Conservation (phyloP, 1,140 invertebrate genomes). For the Pachypeltis micranthus region DNA sequence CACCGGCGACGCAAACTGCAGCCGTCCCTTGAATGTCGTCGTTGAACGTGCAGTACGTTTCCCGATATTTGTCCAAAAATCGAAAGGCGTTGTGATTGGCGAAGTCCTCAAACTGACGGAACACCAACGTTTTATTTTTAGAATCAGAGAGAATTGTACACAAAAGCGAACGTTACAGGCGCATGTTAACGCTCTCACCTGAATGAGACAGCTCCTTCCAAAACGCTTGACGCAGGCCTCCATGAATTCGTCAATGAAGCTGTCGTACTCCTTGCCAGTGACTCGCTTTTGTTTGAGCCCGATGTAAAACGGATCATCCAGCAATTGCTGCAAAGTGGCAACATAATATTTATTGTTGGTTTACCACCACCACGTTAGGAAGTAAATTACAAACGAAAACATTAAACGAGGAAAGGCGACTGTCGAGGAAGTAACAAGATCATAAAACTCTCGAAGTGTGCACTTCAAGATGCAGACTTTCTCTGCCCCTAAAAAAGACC, state of each 20-base stretch:
- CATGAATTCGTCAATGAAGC: constrained; percentile 97
- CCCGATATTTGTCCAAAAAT: constrained; percentile 70
- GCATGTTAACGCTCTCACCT: constrained; percentile 27
- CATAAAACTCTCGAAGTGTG: no score
- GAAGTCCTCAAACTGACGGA: constrained; percentile 82
- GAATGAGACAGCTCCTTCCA: constrained; percentile 67
- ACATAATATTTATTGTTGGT: neutral
- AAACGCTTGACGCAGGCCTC: constrained; percentile 70
- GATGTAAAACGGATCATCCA: constrained; percentile 86
- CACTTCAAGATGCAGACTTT: no score
- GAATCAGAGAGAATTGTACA: no score
- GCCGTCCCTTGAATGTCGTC: constrained; percentile 92
- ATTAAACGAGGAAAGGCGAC: neutral
- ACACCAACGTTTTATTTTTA: neutral
- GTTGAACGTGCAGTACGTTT: constrained; percentile 85
- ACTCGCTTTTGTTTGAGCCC: constrained; percentile 74
- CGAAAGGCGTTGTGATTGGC: constrained; percentile 82
- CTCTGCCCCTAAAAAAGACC: no score
- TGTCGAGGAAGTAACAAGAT: no score
- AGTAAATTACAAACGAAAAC: neutral
- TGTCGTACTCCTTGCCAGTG: constrained; percentile 72
- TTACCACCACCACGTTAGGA: neutral
- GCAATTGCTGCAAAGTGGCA: constrained; percentile 43
- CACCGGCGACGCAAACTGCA: constrained; percentile 78
- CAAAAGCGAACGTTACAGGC: no score